Evolutionary conservation across 2,113 vertebrate genomes (phyloP), one percentile per base, ranked within the genome.

Genomic region (Puntigrus tetrazona): DNA sequence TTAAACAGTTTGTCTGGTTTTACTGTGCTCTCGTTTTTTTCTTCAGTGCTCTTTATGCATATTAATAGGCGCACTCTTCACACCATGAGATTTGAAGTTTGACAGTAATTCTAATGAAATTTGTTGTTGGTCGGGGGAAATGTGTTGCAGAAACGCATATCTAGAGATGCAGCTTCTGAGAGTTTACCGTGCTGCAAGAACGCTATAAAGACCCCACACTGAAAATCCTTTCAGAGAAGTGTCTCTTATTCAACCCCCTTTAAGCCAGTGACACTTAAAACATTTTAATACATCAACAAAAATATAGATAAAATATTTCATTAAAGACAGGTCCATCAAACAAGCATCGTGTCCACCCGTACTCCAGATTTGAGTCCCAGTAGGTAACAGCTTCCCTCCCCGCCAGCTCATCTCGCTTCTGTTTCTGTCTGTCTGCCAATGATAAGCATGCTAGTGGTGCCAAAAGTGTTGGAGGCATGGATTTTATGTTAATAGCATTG

Each of bases 361-460:
- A 43, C 6, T 73, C n/a, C 36, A 25, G 38, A 43, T 43, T 73
- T 73, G 11, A 43, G 38, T 41, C 10, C 22, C 69, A 25, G 36
- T 72, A n/a, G 36, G 22, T n/a, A 41, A 72, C 22, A 22, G 69
- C 22, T 78, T 78, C 50, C 47, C 34, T 25, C 52, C 5, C 22
- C 1, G 13, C 20, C 11, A 34, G 31, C 11, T 36, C 31, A 59
- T 25, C 50, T 34, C 13, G 6, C 20, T 36, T 78, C 50, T 38
- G 31, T 55, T 78, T 55, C 31, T 76, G 45, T 73, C 69, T 29
- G 25, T 78, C 75, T 57, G 50, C 22, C 75, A n/a, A 57, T 38
- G 34, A 57, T 22, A 36, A 78, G 20, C 20, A 0, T 57, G 22
- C 75, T 57, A 34, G 31, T 25, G 11, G 38, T 73, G 52, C 31